Percentiles rank a stretch among this genome's conserved stretches.
Evolutionary conservation across 1,140 invertebrate genomes (phyloP).

Genomic region (Leptopilina clavipes): DNA sequence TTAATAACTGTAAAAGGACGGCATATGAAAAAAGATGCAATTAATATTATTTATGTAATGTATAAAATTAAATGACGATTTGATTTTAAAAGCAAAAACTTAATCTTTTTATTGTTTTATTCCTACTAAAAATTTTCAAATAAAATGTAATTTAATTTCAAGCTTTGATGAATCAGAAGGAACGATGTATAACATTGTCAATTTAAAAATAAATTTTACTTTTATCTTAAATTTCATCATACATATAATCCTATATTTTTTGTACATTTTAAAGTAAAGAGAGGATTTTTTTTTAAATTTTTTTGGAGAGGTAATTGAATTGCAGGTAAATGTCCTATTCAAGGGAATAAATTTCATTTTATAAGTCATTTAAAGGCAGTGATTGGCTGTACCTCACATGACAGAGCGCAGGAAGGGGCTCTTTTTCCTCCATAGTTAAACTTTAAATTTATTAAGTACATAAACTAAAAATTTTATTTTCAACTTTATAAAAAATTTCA

Average conservation of each 20-base stretch:
- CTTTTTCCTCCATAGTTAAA: no score
- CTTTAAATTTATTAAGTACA: no score
- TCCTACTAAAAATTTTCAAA: not conserved
- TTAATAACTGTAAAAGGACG: no score
- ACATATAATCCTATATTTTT: no score
- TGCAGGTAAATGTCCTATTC: not conserved
- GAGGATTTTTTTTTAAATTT: no score
- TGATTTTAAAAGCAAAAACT: not conserved
- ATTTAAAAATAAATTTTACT: not conserved
- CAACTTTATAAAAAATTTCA: no score
- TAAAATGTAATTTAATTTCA: constrained; percentile 4
- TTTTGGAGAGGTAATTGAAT: not conserved
- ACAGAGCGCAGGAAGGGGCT: not conserved
- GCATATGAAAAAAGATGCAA: no score
- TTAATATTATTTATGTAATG: no score
- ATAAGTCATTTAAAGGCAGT: not conserved
- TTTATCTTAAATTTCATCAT: no score
- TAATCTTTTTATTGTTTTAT: not conserved
- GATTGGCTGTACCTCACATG: not conserved
- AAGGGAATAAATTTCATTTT: not conserved
- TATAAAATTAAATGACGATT: no score
- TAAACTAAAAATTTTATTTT: no score
- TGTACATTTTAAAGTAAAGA: no score
- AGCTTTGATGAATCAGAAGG: not conserved
- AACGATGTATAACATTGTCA: not conserved